Evolutionary conservation across 2,888 invertebrate genomes (phyloP).

Genomic region (Octonoba sinensis): DNA sequence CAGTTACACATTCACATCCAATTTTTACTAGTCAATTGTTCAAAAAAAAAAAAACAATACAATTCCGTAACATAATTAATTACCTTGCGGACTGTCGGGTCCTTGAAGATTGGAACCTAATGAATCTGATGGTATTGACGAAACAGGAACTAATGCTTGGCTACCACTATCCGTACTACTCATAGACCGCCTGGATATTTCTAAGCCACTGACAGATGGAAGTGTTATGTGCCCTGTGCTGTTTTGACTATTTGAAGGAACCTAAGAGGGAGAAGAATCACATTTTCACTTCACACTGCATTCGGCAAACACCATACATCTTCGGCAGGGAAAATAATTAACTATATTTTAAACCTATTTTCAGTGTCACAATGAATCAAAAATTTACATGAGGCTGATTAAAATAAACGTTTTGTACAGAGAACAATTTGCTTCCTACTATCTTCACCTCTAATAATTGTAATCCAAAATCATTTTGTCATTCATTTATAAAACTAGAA

Average conservation of each 20-base stretch:
- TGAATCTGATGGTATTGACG: conserved; percentile 43
- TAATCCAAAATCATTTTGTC: too few relatives aligned
- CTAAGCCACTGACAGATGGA: conserved; percentile 62
- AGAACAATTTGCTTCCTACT: too few relatives aligned
- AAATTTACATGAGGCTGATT: background rate
- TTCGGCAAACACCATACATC: too few relatives aligned
- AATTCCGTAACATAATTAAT: background rate
- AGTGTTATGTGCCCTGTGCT: conserved; percentile 54
- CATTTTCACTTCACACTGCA: background rate
- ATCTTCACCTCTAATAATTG: too few relatives aligned
- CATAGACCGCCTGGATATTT: conserved; percentile 58
- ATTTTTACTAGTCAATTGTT: too few relatives aligned
- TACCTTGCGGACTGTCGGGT: conserved; percentile 61
- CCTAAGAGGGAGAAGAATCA: conserved; percentile 19
- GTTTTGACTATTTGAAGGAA: conserved; percentile 62
- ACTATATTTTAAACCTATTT: too few relatives aligned
- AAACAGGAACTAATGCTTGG: conserved; percentile 64
- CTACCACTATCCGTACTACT: conserved; percentile 56
- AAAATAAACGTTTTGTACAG: too few relatives aligned
- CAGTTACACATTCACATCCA: too few relatives aligned
- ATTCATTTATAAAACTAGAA: too few relatives aligned
- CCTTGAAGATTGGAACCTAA: conserved; percentile 60
- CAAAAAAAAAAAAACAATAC: too few relatives aligned
- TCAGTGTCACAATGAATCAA: background rate
- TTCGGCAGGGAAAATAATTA: too few relatives aligned